These are phyloP conservation scores for Machimus atricapillus DNA, from an alignment of 2,888 invertebrate genomes.

Conservation along the genomic window DNA sequence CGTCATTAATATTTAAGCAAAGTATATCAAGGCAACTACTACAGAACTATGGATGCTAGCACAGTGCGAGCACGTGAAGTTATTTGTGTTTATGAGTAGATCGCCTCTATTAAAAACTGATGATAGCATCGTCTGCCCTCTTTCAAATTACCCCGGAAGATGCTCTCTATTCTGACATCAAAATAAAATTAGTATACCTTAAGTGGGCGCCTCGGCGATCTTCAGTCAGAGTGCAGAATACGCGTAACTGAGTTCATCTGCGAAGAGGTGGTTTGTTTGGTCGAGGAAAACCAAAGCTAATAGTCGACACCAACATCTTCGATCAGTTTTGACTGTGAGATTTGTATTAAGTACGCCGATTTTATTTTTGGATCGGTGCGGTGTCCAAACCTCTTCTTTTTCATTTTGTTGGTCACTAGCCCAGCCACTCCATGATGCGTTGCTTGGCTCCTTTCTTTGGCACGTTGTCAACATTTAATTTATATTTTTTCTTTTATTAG, in stretches of 20 bases:
- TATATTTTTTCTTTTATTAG: not conserved
- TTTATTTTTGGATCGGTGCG: conserved; percentile 22
- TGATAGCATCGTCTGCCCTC: not conserved
- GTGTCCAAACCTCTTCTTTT: not conserved
- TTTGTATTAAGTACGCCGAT: conserved; percentile 8
- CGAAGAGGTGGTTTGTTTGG: not conserved
- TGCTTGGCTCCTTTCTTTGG: conserved; percentile 2
- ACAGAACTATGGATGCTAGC: not conserved
- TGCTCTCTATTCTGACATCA: not conserved
- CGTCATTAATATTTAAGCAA: not conserved
- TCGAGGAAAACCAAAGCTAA: not conserved
- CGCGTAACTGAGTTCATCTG: not conserved
- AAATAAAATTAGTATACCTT: conserved; percentile 13
- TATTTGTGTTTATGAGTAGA: not conserved
- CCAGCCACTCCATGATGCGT: not conserved
- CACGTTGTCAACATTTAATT: conserved; percentile 5
- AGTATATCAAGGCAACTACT: not conserved
- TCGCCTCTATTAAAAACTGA: conserved; percentile 2
- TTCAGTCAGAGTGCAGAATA: not conserved
- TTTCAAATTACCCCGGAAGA: conserved; percentile 11
- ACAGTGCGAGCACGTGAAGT: not conserved
- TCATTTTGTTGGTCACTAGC: not conserved
- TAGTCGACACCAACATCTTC: not conserved
- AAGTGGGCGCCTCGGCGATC: not conserved
- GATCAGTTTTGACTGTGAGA: not conserved